Base-by-base conservation (phyloP, 2,888 invertebrate genomes). In the Ennomos quercinarius region DNA sequence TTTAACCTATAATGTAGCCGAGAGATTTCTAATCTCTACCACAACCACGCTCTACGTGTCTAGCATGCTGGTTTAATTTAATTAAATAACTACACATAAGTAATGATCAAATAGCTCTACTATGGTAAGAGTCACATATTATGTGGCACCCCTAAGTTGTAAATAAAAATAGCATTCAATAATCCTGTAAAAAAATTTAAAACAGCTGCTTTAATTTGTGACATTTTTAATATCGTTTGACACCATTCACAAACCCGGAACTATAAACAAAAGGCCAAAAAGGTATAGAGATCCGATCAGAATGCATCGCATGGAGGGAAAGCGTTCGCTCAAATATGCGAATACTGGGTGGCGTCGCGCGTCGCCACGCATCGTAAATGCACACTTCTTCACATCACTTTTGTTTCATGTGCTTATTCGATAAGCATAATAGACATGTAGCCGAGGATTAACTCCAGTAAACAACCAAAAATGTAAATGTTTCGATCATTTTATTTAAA, bases 261-360 rank as follows among this genome's bases (percentile, higher is more conserved):
- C 44, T 53, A 8, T 1, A 35, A 36, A 48, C 38, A 38, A 52
- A 46, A 47, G 47, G 44, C 49, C 44, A 53, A 47, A 53, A 49
- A 47, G 43, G 45, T 50, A 57, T 55, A 65, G 65, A 68, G 66
- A 66, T 68, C 53, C 52, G 61, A 61, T 69, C 60, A 67, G 61
- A 67, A 71, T 66, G 63, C 69, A 61, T 11, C 64, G 63, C 61
- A 59, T 57, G 54, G 51, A 60, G 71, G 61, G 67, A 69, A 67
- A 71, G 69, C 66, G 64, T 27, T 49, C 53, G 49, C 37, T 42
- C 61, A 49, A 44, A 57, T 57, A 63, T 54, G 64, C 61, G 53
- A 51, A 42, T 9, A 42, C 9, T 11, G 1, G 13, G 9, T 9
- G 0, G 12, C 27, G 51, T 12, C 58, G 43, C 61, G 57, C 61